Percentiles rank a stretch among this genome's conserved stretches.
Evolutionary conservation across 2,797 vertebrate genomes (phyloP).

Genomic region (Parotocinclus haroldoi): DNA sequence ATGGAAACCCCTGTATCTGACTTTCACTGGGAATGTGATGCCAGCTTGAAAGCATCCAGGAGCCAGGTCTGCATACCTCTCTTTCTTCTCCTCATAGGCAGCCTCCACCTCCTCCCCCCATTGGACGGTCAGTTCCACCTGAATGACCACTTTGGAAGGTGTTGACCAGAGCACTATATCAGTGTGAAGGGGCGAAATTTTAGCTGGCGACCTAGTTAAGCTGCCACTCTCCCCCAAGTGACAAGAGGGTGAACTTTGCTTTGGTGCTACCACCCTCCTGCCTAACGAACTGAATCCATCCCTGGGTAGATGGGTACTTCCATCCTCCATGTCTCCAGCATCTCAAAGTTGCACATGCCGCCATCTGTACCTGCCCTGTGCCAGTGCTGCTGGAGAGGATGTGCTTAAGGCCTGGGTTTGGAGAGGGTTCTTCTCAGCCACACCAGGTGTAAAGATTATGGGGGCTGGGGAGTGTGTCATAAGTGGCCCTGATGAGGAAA

Average conservation of each 20-base stretch:
- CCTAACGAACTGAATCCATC: background rate
- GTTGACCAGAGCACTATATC: background rate
- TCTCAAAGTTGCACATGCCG: background rate
- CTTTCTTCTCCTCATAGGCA: background rate
- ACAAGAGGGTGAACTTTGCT: background rate
- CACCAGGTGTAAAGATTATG: background rate
- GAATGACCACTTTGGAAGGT: background rate
- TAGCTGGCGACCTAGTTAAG: background rate
- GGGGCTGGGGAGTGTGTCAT: background rate
- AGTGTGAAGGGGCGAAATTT: background rate
- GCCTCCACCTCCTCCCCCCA: background rate
- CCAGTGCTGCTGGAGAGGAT: background rate
- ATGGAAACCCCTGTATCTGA: background rate
- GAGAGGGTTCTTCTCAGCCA: background rate
- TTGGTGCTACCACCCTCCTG: too few species aligned
- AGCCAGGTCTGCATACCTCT: background rate
- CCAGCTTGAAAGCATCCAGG: background rate
- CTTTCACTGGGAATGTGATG: background rate
- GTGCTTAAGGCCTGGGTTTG: too few species aligned
- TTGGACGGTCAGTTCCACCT: slow-evolving; percentile 1
- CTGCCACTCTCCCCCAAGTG: background rate
- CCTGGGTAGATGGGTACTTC: too few species aligned
- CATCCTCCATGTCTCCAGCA: background rate
- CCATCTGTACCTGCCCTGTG: too few species aligned
- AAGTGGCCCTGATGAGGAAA: too few species aligned